Evolutionary conservation across 2,797 vertebrate species (phyloP), one percentile per base, ranked within the genome.

Genomic region (Steatocranus sp.): DNA sequence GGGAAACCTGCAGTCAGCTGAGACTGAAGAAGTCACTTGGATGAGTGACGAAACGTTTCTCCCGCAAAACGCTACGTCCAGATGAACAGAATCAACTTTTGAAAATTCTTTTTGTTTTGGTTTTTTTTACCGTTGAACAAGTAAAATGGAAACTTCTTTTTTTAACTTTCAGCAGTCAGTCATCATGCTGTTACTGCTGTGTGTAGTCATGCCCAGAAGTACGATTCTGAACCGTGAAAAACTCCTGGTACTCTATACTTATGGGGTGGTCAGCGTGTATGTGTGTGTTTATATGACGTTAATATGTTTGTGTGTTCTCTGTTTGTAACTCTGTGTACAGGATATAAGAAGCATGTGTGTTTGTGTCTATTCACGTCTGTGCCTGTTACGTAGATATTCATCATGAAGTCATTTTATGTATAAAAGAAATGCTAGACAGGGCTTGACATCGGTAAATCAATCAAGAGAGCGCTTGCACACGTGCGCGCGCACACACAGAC

Each of bases 381-480:
- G 68, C n/a, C 51, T 73, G 74, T 77, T 76, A 41, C 12, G 54
- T 81, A 87, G 87, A 91, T 88, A 90, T 87, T 82, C 75, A 89
- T 85, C 54, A 61, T n/a, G 48, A 46, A 68, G 49, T 38, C 51
- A 61, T 14, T 80, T 46, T 79, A 81, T 79, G 84, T 79, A 58
- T 73, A 50, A 85, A 75, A 86, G 41, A 25, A 78, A 76, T 3
- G 2, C 6, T 79, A 78, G 80, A 87, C 81, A 50, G 8, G 79
- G 75, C 83, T 81, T 36, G 14, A 63, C 23, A 11, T 77, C 78
- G 73, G 83, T 92, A 90, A 94, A 93, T 90, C 90, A 83, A 74
- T 85, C 90, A 81, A n/a, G 4, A 12, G 51, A 5, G 2, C 11
- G 36, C 84, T 75, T 34, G 20, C 51, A 87, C 83, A 85, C 25